Conservation (phyloP, 2,113 vertebrate genomes). For the Istiophorus platypterus region DNA sequence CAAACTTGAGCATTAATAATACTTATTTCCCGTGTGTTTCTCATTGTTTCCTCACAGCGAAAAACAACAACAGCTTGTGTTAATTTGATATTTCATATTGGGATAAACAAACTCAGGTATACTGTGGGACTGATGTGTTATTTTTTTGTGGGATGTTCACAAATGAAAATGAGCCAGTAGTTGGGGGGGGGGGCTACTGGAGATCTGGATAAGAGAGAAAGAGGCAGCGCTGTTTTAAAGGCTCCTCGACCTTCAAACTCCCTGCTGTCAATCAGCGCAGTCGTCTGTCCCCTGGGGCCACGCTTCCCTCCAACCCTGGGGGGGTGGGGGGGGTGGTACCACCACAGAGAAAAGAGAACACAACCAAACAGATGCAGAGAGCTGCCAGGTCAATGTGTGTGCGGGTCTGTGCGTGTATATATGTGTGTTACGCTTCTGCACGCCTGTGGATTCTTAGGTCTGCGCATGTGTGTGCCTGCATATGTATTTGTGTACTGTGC, state of each 20-base stretch:
- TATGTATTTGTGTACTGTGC: constrained; percentile 45
- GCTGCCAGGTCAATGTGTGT: constrained; percentile 74
- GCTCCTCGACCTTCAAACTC: constrained; percentile 80
- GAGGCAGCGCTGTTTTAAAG: constrained; percentile 70
- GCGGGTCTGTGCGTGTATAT: constrained; percentile 7
- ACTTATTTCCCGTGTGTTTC: constrained; percentile 45
- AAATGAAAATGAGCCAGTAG: constrained; percentile 63
- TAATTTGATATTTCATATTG: constrained; percentile 51
- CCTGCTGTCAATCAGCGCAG: constrained; percentile 81
- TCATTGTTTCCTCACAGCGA: constrained; percentile 51
- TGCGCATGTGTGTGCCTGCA: constrained; percentile 54
- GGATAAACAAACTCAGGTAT: constrained; percentile 41
- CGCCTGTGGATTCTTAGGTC: constrained; percentile 60
- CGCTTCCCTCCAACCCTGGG: constrained; percentile 68
- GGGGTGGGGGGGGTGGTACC: constrained; percentile 25
- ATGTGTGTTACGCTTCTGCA: constrained; percentile 44
- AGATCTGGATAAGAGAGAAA: constrained; percentile 70
- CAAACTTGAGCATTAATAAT: constrained; percentile 39
- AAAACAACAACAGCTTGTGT: constrained; percentile 37
- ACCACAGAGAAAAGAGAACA: constrained; percentile 70
- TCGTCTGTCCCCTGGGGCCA: constrained; percentile 68
- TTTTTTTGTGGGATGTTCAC: constrained; percentile 33
- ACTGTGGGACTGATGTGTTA: constrained; percentile 17
- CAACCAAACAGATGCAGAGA: constrained; percentile 82
- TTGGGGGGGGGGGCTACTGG: constrained; percentile 54